Percentiles rank a stretch among this genome's conserved stretches.
These are phyloP conservation scores for Tiliqua scincoides DNA, from an alignment of 2,113 vertebrate species.

Conservation along the genomic window DNA sequence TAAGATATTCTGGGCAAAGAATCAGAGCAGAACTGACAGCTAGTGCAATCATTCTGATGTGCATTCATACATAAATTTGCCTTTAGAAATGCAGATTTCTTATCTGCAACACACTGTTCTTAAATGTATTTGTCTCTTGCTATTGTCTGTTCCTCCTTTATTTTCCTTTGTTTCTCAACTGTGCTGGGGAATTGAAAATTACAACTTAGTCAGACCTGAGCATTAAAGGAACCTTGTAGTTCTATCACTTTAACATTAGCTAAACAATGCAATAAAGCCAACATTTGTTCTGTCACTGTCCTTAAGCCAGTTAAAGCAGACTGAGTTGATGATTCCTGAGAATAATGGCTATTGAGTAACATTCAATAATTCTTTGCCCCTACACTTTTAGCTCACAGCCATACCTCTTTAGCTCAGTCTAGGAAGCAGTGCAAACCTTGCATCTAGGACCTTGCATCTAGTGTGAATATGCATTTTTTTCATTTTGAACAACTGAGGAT, in stretches of 20 bases:
- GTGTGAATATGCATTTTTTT: neutral
- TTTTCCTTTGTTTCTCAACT: neutral
- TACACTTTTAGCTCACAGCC: neutral
- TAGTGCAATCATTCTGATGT: neutral
- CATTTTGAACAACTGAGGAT: neutral
- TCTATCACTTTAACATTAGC: too few relatives aligned
- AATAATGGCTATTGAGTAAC: conserved; percentile 16
- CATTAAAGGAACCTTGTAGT: too few relatives aligned
- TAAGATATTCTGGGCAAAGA: neutral
- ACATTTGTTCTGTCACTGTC: conserved; percentile 9
- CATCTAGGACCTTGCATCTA: neutral
- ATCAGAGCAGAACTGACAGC: too few relatives aligned
- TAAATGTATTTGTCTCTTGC: neutral
- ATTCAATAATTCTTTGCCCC: conserved; percentile 20
- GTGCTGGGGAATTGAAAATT: neutral
- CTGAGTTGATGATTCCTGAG: conserved; percentile 36
- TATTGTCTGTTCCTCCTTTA: neutral
- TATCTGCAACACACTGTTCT: neutral
- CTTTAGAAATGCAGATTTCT: neutral
- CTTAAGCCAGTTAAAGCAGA: conserved; percentile 19
- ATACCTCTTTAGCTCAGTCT: neutral
- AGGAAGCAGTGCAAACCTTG: conserved; percentile 11
- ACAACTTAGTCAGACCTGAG: conserved; percentile 16
- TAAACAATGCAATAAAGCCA: too few relatives aligned
- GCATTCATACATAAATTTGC: neutral